Evolutionary conservation across 2,113 vertebrate genomes (phyloP), one percentile per base, ranked within the genome.

Genomic region (Hucho hucho): DNA sequence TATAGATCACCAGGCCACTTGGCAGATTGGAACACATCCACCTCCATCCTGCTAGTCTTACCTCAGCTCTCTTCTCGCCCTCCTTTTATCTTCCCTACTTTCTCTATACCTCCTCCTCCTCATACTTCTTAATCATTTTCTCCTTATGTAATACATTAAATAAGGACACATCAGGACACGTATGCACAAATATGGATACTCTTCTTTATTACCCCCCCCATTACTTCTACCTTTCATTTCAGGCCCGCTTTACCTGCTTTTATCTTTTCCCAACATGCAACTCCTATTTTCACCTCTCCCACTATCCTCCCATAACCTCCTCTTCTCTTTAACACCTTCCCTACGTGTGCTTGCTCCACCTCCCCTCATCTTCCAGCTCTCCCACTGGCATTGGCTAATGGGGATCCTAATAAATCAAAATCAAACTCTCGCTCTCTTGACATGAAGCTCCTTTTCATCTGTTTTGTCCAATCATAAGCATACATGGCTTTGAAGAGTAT

Each of bases 111-210:
- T n/a, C 66, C 66, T 37, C 66, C 37, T n/a, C 9, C 67, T 20
- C 11, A 20, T 13, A n/a, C 20, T 12, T 2, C 67, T 24, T 24
- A 32, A 37, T 24, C 1, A 11, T 3, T 12, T 12, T 61, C 20
- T n/a, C 73, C 73, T 53, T 53, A 53, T 69, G 64, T 77, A 49
- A 70, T 58, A 20, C 22, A 43, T 11, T 43, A 11, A 6, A 37
- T 37, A 37, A 37, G 6, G 32, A 37, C 32, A 37, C 32, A 6
- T 37, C 6, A 1, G 6, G 29, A 16, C 1, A 29, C 16, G 49
- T 12, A 16, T 59, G 56, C 7, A 59, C 56, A n/a, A 9, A 1
- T 12, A 46, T 16, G n/a, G 24, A 5, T 47, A 18, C 29, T 68
- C 49, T 32, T 68, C 16, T 11, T 32, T 6, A 29, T 22, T 4